Evolutionary conservation across 2,888 invertebrate genomes (phyloP).

Genomic region (Pollenia labialis): DNA sequence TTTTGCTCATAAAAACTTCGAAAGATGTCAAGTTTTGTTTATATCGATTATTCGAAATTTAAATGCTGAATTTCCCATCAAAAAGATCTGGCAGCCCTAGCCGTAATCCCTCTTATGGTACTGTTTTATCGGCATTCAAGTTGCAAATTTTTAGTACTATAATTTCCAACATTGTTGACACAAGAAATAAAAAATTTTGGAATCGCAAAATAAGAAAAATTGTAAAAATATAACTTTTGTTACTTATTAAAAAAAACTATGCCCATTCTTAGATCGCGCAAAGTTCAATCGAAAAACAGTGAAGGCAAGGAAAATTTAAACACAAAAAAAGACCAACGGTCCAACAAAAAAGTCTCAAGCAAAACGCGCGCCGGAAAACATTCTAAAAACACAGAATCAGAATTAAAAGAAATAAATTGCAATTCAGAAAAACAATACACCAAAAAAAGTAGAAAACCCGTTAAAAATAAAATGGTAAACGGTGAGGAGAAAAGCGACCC

Average conservation of each 20-base stretch:
- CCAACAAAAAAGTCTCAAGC: background rate
- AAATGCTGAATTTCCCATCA: no score
- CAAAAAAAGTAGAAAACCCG: background rate
- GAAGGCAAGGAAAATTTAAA: conserved; percentile 17
- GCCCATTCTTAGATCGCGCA: conserved; percentile 45
- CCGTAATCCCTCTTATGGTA: background rate
- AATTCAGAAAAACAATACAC: background rate
- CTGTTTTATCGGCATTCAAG: background rate
- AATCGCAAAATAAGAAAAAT: background rate
- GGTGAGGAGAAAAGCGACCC: background rate
- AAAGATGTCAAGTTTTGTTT: no score
- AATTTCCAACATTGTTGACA: background rate
- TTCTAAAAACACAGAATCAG: background rate
- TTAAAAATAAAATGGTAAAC: conserved; percentile 17
- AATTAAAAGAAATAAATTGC: conserved; percentile 25
- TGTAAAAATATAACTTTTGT: background rate
- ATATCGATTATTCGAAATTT: no score
- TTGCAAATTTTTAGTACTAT: background rate
- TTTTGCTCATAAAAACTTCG: no score
- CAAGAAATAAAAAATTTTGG: background rate
- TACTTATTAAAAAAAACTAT: conserved; percentile 20
- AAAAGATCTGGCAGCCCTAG: no score
- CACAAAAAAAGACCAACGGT: background rate
- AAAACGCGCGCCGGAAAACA: conserved; percentile 41
- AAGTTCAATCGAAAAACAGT: background rate